Conservation (phyloP, 2,113 vertebrate species). For the Orcinus orca region DNA sequence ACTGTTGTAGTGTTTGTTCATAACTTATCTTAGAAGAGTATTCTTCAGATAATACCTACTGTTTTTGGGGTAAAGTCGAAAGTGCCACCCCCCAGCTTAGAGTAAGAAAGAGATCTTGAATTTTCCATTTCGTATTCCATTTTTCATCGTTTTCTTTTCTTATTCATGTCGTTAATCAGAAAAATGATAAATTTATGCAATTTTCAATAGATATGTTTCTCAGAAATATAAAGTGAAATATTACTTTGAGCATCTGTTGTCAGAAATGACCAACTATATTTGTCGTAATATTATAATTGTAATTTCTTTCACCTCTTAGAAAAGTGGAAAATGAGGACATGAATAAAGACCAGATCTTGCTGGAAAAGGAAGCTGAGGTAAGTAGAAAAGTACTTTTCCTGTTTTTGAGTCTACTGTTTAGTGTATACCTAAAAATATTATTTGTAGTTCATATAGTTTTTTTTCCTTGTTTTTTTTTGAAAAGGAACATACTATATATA, state of each 20-base stretch:
- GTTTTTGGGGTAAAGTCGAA: not conserved
- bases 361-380: slow-evolving; percentile 99
- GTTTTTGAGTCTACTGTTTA: not conserved
- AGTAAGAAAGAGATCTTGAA: not conserved
- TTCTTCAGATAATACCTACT: not conserved
- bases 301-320: slow-evolving; percentile 78
- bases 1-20: not conserved
- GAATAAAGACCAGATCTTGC: slow-evolving; percentile 97
- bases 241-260: not conserved
- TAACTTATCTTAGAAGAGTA: not conserved
- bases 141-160: not conserved
- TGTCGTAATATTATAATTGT: not conserved
- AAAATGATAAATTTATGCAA: not conserved
- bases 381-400: not conserved
- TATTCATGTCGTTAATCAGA: not conserved
- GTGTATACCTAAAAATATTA: not conserved
- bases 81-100: not conserved
- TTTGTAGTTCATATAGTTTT: not conserved
- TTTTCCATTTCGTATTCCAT: not conserved
- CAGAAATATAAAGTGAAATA: not conserved
- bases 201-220: not conserved
- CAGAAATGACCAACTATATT: not conserved
- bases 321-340: slow-evolving; percentile 95
- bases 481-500: not conserved
- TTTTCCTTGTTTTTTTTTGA: not conserved